Percentiles rank a stretch among this genome's conserved stretches.
phyloP scores from a whole-genome alignment of 2,797 vertebrate species.

The Microctenopoma steveboyesi region DNA sequence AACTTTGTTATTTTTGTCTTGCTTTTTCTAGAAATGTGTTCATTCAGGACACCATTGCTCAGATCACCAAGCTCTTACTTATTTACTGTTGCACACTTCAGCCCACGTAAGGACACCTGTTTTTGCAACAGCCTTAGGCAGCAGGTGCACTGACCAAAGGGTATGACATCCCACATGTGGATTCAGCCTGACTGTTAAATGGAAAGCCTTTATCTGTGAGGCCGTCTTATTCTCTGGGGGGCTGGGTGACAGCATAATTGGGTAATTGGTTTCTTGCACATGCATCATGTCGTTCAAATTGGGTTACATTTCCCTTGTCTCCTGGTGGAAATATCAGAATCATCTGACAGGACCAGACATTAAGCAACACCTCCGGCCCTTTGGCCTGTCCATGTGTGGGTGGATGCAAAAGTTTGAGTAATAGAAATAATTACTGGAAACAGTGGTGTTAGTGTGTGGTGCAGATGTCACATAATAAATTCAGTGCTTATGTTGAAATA shows the following conservation, averaged over 20 bases:
- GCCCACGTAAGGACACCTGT: constrained; percentile 19
- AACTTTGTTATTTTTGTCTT: too few species aligned
- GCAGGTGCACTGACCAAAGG: constrained; percentile 71
- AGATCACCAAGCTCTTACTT: not conserved
- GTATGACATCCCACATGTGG: constrained; percentile 54
- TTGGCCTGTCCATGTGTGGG: constrained; percentile 52
- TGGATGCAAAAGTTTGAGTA: constrained; percentile 50
- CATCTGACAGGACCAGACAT: constrained; percentile 71
- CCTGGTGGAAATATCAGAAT: constrained; percentile 74
- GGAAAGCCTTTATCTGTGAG: constrained; percentile 72
- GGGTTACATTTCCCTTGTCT: constrained; percentile 77
- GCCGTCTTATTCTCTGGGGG: constrained; percentile 74
- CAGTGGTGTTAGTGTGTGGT: constrained; percentile 50
- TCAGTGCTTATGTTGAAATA: not conserved
- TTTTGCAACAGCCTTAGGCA: constrained; percentile 39
- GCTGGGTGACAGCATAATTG: constrained; percentile 84
- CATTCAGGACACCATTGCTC: not conserved
- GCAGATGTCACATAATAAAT: constrained; percentile 38
- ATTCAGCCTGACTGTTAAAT: constrained; percentile 64
- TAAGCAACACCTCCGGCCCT: constrained; percentile 70
- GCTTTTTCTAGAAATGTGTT: not conserved
- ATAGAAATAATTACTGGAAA: constrained; percentile 63
- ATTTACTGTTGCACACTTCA: constrained; percentile 16
- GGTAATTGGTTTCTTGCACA: constrained; percentile 84
- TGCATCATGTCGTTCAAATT: constrained; percentile 81